Base-by-base conservation (phyloP, 1,140 invertebrate species). In the Diuraphis noxia region DNA sequence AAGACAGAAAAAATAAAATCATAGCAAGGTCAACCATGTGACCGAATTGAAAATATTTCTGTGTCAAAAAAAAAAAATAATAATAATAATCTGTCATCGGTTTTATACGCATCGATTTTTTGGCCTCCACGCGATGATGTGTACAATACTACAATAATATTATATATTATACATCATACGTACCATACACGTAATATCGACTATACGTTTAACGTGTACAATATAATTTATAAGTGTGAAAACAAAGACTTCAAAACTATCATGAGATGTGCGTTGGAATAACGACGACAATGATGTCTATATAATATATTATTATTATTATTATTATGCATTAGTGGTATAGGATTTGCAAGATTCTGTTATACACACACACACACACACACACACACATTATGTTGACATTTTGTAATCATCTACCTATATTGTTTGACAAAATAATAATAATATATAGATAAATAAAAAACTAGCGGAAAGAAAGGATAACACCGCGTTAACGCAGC, bases 401-500 rank as follows among this genome's bases (percentile, higher is more conserved):
- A 41, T 63, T 88, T 63, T 41, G 49, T 88, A 63, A 56, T 88
- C 86, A n/a, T 88, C 43, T 21, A 17, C n/a, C 52, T 43, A 63
- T 88, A 63, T 88, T 88, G 49, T 88, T 43, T 9, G 36, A 88
- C 36, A 30, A 52, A 34, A n/a, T 10, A 30, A 36, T 7, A 84
- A 84, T 34, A 85, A 36, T 49, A 88, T 30, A 79, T 79, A 79
- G 36, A 79, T 79, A 79, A 82, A 82, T n/a, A 82, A 41, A 88
- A 85, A 49, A 87, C 46, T 2, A n/a, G 13, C 25, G 13, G 17
- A 40, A 87, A 38, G 36, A 87, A 56, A 38, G 85, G 49, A 52
- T 63, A 88, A 88, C 38, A 63, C n/a, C 52, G 17, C 86, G 49
- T 88, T 63, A 63, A 88, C 86, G 86, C 86, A 88, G 86, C 86